Percentiles rank a stretch among this genome's conserved stretches.
Evolutionary conservation across 1,140 invertebrate genomes (phyloP).

Genomic region (Leguminivora glycinivorella): DNA sequence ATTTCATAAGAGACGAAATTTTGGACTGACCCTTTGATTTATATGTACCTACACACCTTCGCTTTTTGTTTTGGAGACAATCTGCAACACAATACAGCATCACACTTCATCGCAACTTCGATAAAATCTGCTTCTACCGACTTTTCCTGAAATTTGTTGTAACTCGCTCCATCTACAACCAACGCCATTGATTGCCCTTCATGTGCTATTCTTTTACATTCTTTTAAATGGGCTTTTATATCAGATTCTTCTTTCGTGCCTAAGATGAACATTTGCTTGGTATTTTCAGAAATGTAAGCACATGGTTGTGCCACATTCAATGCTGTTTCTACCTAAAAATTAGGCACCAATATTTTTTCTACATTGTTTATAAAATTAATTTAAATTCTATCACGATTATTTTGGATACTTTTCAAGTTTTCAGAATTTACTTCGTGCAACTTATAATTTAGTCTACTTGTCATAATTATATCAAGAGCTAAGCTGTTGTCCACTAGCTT

Average conservation of each 20-base stretch:
- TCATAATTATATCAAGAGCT: neutral
- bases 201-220: conserved; percentile 57
- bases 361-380: neutral
- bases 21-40: too few relatives aligned
- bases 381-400: neutral
- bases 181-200: conserved; percentile 78
- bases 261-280: conserved; percentile 81
- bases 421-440: too few relatives aligned
- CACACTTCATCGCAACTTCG: conserved; percentile 81
- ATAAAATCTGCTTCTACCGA: conserved; percentile 73
- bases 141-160: conserved; percentile 78
- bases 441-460: too few relatives aligned
- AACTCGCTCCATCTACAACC: conserved; percentile 83
- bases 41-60: too few relatives aligned
- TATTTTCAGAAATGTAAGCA: conserved; percentile 84
- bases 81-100: conserved; percentile 87
- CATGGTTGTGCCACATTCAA: conserved; percentile 88
- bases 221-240: conserved; percentile 64
- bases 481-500: neutral
- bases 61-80: conserved; percentile 91
- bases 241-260: conserved; percentile 60
- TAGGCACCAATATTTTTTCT: neutral
- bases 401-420: neutral
- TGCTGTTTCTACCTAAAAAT: conserved; percentile 84
- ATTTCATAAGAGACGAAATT: too few relatives aligned